These are phyloP conservation scores for Myotis pilosus DNA, from an alignment of 2,797 vertebrate species.

Conservation along the genomic window DNA sequence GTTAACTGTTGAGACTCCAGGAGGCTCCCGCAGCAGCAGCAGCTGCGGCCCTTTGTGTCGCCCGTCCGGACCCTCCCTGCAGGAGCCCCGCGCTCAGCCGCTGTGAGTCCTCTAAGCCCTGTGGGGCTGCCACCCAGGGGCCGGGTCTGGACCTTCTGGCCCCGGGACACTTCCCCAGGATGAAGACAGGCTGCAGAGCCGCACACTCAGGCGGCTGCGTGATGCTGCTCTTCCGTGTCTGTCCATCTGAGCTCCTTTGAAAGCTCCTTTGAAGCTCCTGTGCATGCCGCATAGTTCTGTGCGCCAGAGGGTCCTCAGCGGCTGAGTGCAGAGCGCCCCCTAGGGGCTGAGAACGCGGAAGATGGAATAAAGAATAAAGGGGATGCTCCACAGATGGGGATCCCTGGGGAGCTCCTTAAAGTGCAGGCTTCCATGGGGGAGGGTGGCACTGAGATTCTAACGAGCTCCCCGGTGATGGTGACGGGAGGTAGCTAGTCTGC, in stretches of 20 bases:
- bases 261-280: too few relatives aligned
- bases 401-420: not conserved
- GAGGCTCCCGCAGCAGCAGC: not conserved
- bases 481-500: too few relatives aligned
- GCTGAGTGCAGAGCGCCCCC: not conserved
- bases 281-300: not conserved
- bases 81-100: slow-evolving; percentile 46
- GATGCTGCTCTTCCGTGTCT: not conserved
- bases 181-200: not conserved
- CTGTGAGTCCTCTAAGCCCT: not conserved
- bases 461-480: not conserved
- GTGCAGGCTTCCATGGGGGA: not conserved
- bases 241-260: not conserved
- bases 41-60: not conserved
- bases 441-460: not conserved
- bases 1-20: not conserved
- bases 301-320: not conserved
- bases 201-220: not conserved
- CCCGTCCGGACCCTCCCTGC: slow-evolving; percentile 62
- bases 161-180: not conserved
- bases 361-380: not conserved
- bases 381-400: not conserved
- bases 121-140: not conserved
- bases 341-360: not conserved
- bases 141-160: not conserved